Evolutionary conservation across 2,888 invertebrate genomes (phyloP).

Genomic region (Cosmia pyralina): DNA sequence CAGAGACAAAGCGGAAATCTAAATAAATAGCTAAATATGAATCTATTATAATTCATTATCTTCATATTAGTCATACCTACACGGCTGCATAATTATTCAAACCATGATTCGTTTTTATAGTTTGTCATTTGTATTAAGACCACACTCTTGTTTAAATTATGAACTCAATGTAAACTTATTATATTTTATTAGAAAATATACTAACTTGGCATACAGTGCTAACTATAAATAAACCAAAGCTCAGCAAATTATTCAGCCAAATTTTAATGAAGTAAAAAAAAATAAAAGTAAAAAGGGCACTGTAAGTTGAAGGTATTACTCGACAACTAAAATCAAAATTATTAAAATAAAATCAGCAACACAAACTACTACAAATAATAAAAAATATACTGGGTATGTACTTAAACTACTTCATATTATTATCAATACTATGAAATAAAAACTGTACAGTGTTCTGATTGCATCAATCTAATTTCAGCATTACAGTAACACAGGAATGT

Average conservation of each 20-base stretch:
- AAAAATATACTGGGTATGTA: background rate
- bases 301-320: background rate
- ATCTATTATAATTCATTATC: background rate
- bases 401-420: background rate
- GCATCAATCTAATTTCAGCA: conserved; percentile 74
- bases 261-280: background rate
- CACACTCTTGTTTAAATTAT: background rate
- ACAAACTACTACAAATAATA: background rate
- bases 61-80: background rate
- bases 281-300: background rate
- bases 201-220: no score
- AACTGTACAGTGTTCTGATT: conserved; percentile 55
- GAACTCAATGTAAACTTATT: background rate
- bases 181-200: background rate
- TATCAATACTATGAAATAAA: conserved; percentile 21
- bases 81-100: background rate
- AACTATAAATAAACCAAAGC: background rate
- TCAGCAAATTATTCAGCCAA: background rate
- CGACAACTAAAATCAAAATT: background rate
- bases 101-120: background rate
- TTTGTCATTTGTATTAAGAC: background rate
- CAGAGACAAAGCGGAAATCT: background rate
- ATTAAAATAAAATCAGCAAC: background rate
- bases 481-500: conserved; percentile 75
- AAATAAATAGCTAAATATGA: background rate